These are phyloP conservation scores for Hyla sarda DNA, from an alignment of 2,113 vertebrate genomes.

Conservation along the genomic window DNA sequence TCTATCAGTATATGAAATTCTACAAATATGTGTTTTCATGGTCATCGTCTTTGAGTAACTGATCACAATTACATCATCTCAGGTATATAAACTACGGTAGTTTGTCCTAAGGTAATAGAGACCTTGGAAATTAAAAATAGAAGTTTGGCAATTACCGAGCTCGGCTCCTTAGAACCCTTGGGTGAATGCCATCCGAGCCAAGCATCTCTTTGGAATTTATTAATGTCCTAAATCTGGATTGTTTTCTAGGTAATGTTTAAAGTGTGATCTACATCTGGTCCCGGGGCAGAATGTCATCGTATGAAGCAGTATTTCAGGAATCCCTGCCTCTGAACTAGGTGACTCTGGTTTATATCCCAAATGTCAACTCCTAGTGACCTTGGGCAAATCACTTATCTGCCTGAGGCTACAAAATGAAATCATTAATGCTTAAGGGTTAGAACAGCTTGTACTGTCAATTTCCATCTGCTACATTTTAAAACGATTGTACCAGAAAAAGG, in stretches of 20 bases:
- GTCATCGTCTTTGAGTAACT: not conserved
- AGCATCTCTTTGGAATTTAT: constrained; percentile 29
- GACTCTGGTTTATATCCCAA: constrained; percentile 41
- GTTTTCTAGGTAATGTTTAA: constrained; percentile 11
- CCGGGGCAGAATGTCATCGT: constrained; percentile 44
- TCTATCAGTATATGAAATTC: too few relatives aligned
- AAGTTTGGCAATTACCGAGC: constrained; percentile 34
- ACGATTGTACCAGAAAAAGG: not conserved
- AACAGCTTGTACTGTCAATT: constrained; percentile 6
- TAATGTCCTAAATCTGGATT: constrained; percentile 48
- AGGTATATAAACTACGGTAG: not conserved
- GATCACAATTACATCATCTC: not conserved
- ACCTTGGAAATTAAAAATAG: constrained; percentile 41
- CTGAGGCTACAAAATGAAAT: constrained; percentile 40
- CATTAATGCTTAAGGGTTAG: constrained; percentile 34
- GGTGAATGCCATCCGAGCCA: constrained; percentile 20
- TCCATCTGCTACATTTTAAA: constrained; percentile 3
- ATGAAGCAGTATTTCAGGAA: constrained; percentile 44
- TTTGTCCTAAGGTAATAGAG: constrained; percentile 18
- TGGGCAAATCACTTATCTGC: constrained; percentile 35
- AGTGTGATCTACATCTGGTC: constrained; percentile 27
- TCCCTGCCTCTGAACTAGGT: constrained; percentile 25
- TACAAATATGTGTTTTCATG: not conserved
- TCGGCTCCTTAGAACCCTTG: not conserved
- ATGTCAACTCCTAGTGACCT: constrained; percentile 47